A percentile compares a stretch with the other conserved stretches of the same genome.
These are phyloP conservation scores for Bicyclus anynana DNA, from an alignment of 1,140 invertebrate genomes.

Conservation along the genomic window DNA sequence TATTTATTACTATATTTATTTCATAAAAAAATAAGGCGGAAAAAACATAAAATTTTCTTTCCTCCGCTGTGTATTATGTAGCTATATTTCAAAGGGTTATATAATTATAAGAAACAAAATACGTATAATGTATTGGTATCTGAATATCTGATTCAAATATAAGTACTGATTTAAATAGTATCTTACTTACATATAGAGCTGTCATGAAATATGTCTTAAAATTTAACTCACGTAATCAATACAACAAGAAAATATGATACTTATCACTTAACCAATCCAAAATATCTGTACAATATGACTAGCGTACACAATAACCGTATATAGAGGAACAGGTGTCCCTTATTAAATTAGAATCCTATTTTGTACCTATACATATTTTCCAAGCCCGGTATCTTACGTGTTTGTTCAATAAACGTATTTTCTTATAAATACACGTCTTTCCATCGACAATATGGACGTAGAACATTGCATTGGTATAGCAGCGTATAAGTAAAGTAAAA, in stretches of 20 bases:
- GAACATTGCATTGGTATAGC: too few relatives aligned
- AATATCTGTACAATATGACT: conserved; percentile 68
- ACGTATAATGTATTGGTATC: too few relatives aligned
- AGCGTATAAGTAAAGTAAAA: not conserved
- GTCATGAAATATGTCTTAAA: conserved; percentile 30
- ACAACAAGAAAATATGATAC: conserved; percentile 56
- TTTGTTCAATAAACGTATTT: not conserved
- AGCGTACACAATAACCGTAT: conserved; percentile 59
- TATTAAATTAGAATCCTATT: conserved; percentile 56
- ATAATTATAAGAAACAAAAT: too few relatives aligned
- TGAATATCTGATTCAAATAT: too few relatives aligned
- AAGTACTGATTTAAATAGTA: too few relatives aligned
- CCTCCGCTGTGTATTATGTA: too few relatives aligned
- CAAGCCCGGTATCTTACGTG: conserved; percentile 26
- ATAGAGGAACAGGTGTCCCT: conserved; percentile 40
- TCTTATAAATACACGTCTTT: not conserved
- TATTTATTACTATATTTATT: too few relatives aligned
- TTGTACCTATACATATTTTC: conserved; percentile 37
- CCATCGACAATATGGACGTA: not conserved
- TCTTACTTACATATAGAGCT: conserved; percentile 11
- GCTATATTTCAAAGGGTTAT: too few relatives aligned
- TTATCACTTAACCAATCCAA: conserved; percentile 47
- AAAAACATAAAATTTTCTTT: too few relatives aligned
- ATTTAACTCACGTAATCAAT: conserved; percentile 36
- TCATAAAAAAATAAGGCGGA: too few relatives aligned